phyloP scores from a whole-genome alignment of 2,888 invertebrate genomes.

The Drosophila anomelani region DNA sequence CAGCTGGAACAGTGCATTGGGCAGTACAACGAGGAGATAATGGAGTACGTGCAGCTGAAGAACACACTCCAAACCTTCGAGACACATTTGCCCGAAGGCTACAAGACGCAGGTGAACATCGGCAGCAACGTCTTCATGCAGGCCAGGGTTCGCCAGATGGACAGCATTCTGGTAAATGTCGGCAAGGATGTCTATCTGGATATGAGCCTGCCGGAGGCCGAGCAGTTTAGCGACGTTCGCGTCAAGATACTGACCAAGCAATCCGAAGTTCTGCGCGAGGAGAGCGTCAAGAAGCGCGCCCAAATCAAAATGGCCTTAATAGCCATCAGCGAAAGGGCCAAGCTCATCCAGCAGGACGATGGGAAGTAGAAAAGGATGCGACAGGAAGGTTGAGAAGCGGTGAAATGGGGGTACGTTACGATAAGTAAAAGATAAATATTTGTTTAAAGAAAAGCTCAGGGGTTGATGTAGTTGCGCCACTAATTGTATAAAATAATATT shows the following conservation, averaged over 20 bases:
- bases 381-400: no score
- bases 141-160: constrained; percentile 86
- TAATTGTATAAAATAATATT: background rate
- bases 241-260: constrained; percentile 88
- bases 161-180: constrained; percentile 89
- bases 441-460: background rate
- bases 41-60: constrained; percentile 90
- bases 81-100: constrained; percentile 86
- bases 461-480: background rate
- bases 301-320: constrained; percentile 92
- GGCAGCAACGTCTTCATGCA: constrained; percentile 94
- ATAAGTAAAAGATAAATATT: no score
- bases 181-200: constrained; percentile 92
- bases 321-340: constrained; percentile 88
- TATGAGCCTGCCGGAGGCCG: constrained; percentile 89
- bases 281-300: constrained; percentile 90
- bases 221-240: constrained; percentile 89
- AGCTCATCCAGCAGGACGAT: constrained; percentile 48
- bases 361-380: background rate
- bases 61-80: constrained; percentile 89
- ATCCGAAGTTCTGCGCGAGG: constrained; percentile 87
- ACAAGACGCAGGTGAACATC: constrained; percentile 91
- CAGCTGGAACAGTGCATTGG: constrained; percentile 87
- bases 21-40: constrained; percentile 88
- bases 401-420: background rate